Evolutionary conservation across 2,888 invertebrate species (phyloP).

Genomic region (Machimus rusticus): DNA sequence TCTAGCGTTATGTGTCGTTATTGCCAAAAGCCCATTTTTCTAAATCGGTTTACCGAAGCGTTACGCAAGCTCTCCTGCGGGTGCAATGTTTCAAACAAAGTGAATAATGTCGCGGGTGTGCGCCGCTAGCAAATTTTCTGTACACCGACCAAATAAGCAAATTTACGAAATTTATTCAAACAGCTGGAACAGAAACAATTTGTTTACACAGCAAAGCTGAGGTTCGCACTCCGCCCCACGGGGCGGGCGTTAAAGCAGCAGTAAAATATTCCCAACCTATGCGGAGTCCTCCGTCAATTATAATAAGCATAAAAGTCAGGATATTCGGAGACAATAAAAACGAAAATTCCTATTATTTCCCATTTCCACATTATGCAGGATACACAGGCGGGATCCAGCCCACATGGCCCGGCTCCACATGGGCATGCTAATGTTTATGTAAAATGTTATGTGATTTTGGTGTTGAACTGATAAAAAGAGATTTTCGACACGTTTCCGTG

Average conservation of each 20-base stretch:
- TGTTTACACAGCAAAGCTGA: not conserved
- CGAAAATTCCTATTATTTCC: constrained; percentile 4
- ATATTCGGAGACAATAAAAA: constrained; percentile 8
- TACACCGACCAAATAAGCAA: not conserved
- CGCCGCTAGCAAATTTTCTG: not conserved
- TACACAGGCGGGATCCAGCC: not conserved
- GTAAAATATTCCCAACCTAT: constrained; percentile 4
- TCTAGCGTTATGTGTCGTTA: not conserved
- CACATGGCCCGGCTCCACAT: not conserved
- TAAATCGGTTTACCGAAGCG: not conserved
- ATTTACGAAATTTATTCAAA: not conserved
- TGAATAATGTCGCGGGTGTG: not conserved
- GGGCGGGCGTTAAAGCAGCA: not conserved
- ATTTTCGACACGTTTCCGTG: constrained; percentile 37
- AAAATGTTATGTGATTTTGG: constrained; percentile 18
- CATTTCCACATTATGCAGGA: not conserved
- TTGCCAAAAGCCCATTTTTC: not conserved
- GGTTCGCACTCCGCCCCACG: not conserved
- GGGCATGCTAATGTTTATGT: not conserved
- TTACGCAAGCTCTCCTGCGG: not conserved
- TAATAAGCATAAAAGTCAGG: constrained; percentile 3
- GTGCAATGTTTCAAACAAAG: not conserved
- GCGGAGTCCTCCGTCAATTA: constrained; percentile 15
- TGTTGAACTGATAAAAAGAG: constrained; percentile 36
- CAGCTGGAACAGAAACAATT: not conserved